phyloP scores from a whole-genome alignment of 2,888 invertebrate genomes.

The Margaritifera margaritifera region DNA sequence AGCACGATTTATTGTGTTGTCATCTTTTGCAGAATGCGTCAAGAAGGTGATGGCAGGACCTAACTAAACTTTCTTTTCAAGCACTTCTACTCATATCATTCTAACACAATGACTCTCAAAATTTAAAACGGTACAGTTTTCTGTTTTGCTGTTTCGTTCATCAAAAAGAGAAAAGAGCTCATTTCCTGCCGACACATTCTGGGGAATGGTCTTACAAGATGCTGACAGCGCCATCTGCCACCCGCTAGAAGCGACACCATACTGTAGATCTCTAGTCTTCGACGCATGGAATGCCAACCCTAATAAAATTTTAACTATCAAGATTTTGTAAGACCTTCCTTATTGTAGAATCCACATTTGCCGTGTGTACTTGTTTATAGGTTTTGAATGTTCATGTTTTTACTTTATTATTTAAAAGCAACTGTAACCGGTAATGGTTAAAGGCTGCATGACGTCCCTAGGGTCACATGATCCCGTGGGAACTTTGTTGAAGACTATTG shows the following conservation, averaged over 20 bases:
- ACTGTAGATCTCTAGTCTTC: too few species aligned
- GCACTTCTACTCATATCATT: too few species aligned
- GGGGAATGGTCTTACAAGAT: slow-evolving; percentile 46
- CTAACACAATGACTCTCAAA: not conserved
- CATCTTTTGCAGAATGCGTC: slow-evolving; percentile 90
- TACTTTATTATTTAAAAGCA: slow-evolving; percentile 33
- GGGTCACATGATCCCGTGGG: slow-evolving; percentile 13
- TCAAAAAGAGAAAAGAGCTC: slow-evolving; percentile 31
- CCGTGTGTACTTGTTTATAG: slow-evolving; percentile 44
- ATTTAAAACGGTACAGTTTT: slow-evolving; percentile 7
- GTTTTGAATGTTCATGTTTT: slow-evolving; percentile 36
- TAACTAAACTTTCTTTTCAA: slow-evolving; percentile 27
- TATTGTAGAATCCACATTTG: slow-evolving; percentile 30
- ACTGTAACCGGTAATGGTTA: slow-evolving; percentile 53
- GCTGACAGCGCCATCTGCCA: slow-evolving; percentile 13
- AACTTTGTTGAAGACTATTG: slow-evolving; percentile 2
- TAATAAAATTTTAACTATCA: not conserved
- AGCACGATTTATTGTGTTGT: slow-evolving; percentile 73
- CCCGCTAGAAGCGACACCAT: too few species aligned
- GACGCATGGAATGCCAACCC: slow-evolving; percentile 6
- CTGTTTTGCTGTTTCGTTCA: slow-evolving; percentile 3
- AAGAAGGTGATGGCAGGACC: slow-evolving; percentile 84
- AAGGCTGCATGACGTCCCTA: slow-evolving; percentile 32
- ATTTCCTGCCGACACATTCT: slow-evolving; percentile 22
- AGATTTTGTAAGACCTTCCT: slow-evolving; percentile 45